Evolutionary conservation across 2,797 vertebrate genomes (phyloP).

Genomic region (Muscicapa comitata): DNA sequence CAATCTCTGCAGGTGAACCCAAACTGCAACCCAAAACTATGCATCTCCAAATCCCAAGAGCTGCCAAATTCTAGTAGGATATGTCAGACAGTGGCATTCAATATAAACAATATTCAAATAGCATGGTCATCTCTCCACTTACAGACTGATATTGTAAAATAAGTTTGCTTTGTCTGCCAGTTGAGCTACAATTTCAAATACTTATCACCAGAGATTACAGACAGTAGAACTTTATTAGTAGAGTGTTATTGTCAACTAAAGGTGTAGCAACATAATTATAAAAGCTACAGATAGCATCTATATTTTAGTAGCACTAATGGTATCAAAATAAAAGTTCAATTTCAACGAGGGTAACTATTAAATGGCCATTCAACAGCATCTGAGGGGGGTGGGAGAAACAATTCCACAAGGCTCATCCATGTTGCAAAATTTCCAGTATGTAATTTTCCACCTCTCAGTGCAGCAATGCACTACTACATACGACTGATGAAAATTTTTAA

Average conservation of each 20-base stretch:
- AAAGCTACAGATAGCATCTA: not conserved
- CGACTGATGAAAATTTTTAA: not conserved
- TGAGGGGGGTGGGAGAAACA: not conserved
- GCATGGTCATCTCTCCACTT: not conserved
- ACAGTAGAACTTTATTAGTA: not conserved
- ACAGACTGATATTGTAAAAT: not conserved
- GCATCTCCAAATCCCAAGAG: not conserved
- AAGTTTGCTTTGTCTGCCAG: not conserved
- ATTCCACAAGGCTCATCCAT: not conserved
- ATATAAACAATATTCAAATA: not conserved
- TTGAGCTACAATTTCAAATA: not conserved
- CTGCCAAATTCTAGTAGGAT: not conserved
- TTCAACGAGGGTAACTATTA: slow-evolving; percentile 19
- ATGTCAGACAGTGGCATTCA: not conserved
- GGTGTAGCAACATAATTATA: slow-evolving; percentile 21
- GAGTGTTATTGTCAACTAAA: not conserved
- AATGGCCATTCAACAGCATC: not conserved
- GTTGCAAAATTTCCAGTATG: not conserved
- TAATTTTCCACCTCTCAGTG: not conserved
- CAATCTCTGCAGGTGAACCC: not conserved
- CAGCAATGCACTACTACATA: not conserved
- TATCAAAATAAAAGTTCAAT: slow-evolving; percentile 17
- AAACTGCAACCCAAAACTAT: not conserved
- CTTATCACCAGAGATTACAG: not conserved
- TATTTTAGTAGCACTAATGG: slow-evolving; percentile 3